Evolutionary conservation across 2,113 vertebrate species (phyloP), one percentile per base, ranked within the genome.

Genomic region (Eurypyga helias): DNA sequence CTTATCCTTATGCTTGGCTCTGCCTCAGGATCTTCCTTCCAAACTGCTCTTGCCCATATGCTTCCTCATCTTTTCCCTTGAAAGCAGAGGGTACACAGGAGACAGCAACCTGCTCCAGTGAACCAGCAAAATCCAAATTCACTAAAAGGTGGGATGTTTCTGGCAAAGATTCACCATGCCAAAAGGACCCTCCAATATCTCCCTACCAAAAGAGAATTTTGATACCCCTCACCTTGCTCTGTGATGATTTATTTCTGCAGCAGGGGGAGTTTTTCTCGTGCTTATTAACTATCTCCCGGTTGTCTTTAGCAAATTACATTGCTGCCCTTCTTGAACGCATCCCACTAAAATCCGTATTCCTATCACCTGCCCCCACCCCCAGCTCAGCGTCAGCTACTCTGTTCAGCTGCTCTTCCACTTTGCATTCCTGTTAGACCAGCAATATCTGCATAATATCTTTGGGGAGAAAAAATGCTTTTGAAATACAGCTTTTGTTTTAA

Each of bases 401-500:
- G 48, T 64, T 94, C 84, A 93, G 72, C 80, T 94, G 52, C 81
- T 94, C 78, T 76, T 90, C 77, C 57, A 55, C 77, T 57, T 69
- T 31, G 3, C 66, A 25, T 79, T 90, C 62, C 66, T 0, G 31
- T 87, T 85, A 89, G 71, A 82, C 87, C 62, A 26, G 62, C 43
- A 65, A 26, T 86, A 93, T 87, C 83, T 81, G 76, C 91, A 78
- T 76, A 87, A 57, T 64, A 92, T 81, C 79, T 83, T 95, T 45
- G 23, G 61, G 72, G 51, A 6, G 9, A 69, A 89, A 85, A 71
- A 52, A 41, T n/a, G 79, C 72, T 90, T 95, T 87, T 91, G 89
- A 95, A 94, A 92, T 64, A 88, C 54, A 89, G 69, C 89, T 82
- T 96, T 93, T 96, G 93, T 97, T 96, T 96, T 90, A 95, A 85